Evolutionary conservation across 1,140 invertebrate species (phyloP).

Genomic region (Drosophila bocki): DNA sequence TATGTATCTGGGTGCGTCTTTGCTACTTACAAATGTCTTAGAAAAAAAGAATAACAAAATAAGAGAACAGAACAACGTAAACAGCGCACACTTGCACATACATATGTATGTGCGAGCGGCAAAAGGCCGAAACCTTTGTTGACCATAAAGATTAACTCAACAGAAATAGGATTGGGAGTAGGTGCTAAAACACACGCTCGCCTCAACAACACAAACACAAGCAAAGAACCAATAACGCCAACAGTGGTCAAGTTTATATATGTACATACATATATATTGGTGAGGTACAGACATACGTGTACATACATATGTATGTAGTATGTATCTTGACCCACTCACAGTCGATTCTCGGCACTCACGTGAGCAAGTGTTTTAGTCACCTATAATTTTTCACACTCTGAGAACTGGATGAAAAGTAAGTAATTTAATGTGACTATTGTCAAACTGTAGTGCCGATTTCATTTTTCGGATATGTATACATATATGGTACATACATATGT

Average conservation of each 20-base stretch:
- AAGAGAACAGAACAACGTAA: background rate
- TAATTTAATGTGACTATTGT: background rate
- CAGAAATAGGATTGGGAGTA: constrained; percentile 55
- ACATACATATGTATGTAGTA: background rate
- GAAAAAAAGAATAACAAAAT: constrained; percentile 9
- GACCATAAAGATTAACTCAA: constrained; percentile 73
- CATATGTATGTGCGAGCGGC: background rate
- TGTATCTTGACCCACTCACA: constrained; percentile 49
- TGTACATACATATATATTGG: constrained; percentile 24
- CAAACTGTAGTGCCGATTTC: background rate
- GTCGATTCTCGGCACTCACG: constrained; percentile 24
- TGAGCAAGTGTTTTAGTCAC: constrained; percentile 13
- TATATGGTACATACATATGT: no score
- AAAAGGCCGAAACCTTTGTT: constrained; percentile 58
- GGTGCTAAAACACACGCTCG: constrained; percentile 66
- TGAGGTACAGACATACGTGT: background rate
- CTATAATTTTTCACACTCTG: background rate
- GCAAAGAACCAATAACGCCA: constrained; percentile 25
- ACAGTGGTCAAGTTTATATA: constrained; percentile 59
- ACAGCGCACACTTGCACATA: constrained; percentile 9
- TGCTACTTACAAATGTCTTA: background rate
- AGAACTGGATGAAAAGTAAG: background rate
- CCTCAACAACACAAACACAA: constrained; percentile 14
- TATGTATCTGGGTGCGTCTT: background rate
- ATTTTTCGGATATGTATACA: background rate